Evolutionary conservation across 1,140 invertebrate species (phyloP), one percentile per base, ranked within the genome.

Genomic region (Phortica variegata): DNA sequence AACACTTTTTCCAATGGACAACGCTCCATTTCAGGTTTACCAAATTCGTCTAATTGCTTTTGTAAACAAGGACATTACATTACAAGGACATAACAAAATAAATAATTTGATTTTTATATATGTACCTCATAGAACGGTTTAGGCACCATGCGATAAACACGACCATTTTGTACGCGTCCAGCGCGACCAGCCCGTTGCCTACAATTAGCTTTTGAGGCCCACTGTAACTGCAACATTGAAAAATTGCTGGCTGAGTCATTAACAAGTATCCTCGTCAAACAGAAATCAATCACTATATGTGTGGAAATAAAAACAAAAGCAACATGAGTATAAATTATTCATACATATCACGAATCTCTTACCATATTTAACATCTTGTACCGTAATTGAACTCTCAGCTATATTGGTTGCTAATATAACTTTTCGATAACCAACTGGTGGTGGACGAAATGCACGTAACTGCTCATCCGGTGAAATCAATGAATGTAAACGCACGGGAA

Each of bases 321-420:
- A n/a, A n/a, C n/a, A n/a, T n/a, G n/a, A n/a, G 13, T 46, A 49
- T 46, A 31, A 26, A 26, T 29, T 19, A 43, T 13, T 43, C 29
- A 45, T 13, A 10, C n/a, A 45, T 17, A 7, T 4, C n/a, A 8
- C 12, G 16, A 32, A 45, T 26, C n/a, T n/a, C 61, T 61, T 68
- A 86, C 85, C 91, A 81, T 93, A 97, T 74, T 86, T 88, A 20
- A 96, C 86, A 78, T 97, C 91, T 21, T 90, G 85, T 23, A 99
- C 91, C 4, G 96, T 98, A 38, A 99, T 90, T 18, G 94, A 95
- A 73, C 92, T 97, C 78, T 99, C 97, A 0, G 95, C 94, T 56
- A 98, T 95, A 77, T 98, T 96, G 5, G 96, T 98, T 0, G 94
- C 83, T 2, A 99, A 78, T 69, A 99, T 97, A 52, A 95, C 84